Percentiles rank a stretch among this genome's conserved stretches.
These are phyloP conservation scores for Leptinotarsa undecemlineata DNA, from an alignment of 1,140 invertebrate species.

Conservation along the genomic window DNA sequence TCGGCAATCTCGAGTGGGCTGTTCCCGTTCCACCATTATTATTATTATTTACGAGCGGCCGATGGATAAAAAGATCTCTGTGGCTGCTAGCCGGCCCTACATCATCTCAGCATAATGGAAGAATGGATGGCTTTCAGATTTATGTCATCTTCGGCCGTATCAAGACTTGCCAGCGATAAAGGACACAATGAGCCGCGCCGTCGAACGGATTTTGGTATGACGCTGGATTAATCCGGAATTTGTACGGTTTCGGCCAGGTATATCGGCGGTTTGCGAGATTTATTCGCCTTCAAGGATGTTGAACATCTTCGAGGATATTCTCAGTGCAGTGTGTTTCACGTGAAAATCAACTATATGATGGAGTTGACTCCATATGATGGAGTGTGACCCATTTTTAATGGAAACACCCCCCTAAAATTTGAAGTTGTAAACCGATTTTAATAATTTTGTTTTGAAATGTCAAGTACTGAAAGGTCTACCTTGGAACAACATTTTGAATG, in stretches of 20 bases:
- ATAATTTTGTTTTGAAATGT: too few species aligned
- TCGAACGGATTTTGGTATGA: constrained; percentile 35
- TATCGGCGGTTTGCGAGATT: not conserved
- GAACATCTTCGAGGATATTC: too few species aligned
- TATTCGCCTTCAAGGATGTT: too few species aligned
- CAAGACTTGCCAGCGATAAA: constrained; percentile 48
- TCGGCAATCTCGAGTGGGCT: constrained; percentile 29
- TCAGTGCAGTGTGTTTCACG: too few species aligned
- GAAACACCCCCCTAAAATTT: too few species aligned
- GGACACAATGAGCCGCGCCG: constrained; percentile 42
- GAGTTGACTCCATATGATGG: too few species aligned
- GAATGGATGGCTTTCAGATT: constrained; percentile 54
- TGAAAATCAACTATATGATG: too few species aligned
- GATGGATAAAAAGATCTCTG: constrained; percentile 47
- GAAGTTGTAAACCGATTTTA: too few species aligned
- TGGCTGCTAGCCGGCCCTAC: constrained; percentile 45
- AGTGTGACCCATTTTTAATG: too few species aligned
- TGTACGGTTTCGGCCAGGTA: constrained; percentile 4
- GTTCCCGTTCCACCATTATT: constrained; percentile 44
- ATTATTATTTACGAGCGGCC: constrained; percentile 43
- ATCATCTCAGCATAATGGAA: constrained; percentile 53
- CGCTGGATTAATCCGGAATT: constrained; percentile 16
- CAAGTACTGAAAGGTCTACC: too few species aligned
- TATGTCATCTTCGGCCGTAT: constrained; percentile 53
- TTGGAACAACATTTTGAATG: too few species aligned